A percentile compares a stretch with the other conserved stretches of the same genome.
These are phyloP conservation scores for Pyralis farinalis DNA, from an alignment of 2,888 invertebrate species.

Conservation along the genomic window DNA sequence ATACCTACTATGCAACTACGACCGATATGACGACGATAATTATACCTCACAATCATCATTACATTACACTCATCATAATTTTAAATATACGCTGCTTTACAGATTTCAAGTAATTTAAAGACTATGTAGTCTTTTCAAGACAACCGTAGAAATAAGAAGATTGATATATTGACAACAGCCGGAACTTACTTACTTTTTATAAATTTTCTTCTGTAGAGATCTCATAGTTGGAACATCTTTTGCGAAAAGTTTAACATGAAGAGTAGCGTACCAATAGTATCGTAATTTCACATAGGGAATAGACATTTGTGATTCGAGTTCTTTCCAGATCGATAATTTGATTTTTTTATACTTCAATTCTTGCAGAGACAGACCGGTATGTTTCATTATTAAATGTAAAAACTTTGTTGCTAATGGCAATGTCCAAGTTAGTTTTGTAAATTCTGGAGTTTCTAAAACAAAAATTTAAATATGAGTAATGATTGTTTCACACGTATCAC, in stretches of 20 bases:
- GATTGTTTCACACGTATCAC: no score
- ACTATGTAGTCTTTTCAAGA: no score
- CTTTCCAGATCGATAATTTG: conserved; percentile 48
- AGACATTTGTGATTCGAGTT: conserved; percentile 43
- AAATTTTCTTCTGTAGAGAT: conserved; percentile 37
- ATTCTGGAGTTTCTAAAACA: conserved; percentile 39
- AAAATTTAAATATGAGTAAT: conserved; percentile 28
- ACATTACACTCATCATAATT: no score
- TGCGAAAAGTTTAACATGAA: conserved; percentile 60
- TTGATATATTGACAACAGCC: no score
- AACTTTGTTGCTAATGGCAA: conserved; percentile 46
- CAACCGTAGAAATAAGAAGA: no score
- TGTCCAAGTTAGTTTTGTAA: conserved; percentile 46
- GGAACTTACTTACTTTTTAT: conserved; percentile 55
- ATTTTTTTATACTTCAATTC: conserved; percentile 48
- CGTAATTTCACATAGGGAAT: conserved; percentile 40
- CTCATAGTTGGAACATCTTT: conserved; percentile 44
- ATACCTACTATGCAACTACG: no score
- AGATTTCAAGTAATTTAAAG: no score
- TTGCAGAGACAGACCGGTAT: conserved; percentile 38
- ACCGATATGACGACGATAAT: no score
- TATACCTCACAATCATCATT: no score
- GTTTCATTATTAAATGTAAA: conserved; percentile 40
- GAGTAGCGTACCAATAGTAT: conserved; percentile 46
- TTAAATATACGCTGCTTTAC: no score